Conservation (phyloP, 2,888 invertebrate species). For the Adelognathus sp. region DNA sequence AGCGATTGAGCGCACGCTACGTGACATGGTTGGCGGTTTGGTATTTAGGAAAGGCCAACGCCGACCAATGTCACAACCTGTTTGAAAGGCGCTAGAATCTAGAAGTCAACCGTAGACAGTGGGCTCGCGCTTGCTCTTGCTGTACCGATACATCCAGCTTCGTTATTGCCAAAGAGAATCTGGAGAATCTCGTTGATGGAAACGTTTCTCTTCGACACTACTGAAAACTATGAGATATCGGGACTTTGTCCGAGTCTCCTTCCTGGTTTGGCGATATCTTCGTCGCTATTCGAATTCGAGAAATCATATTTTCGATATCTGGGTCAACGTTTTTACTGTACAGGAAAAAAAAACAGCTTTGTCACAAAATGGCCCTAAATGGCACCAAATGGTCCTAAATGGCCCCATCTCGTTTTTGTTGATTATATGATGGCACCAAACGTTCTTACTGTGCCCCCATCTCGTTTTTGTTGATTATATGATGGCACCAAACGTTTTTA, state of each 20-base stretch:
- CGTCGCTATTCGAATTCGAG: background rate
- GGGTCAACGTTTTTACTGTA: too few relatives aligned
- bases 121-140: conserved; percentile 53
- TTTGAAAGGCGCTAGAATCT: conserved; percentile 79
- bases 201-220: conserved; percentile 51
- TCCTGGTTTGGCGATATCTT: conserved; percentile 1
- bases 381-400: too few relatives aligned
- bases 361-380: too few relatives aligned
- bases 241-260: conserved; percentile 6
- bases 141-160: conserved; percentile 25
- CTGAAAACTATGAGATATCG: background rate
- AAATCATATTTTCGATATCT: too few relatives aligned
- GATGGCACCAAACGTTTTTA: too few relatives aligned
- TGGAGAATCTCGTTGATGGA: conserved; percentile 42
- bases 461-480: too few relatives aligned
- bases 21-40: conserved; percentile 79
- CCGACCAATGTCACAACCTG: conserved; percentile 80
- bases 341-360: too few relatives aligned
- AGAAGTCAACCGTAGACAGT: conserved; percentile 60
- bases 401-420: too few relatives aligned
- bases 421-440: too few relatives aligned
- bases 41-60: conserved; percentile 80
- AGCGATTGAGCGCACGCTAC: conserved; percentile 70
- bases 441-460: too few relatives aligned
- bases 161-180: background rate